Conservation (phyloP, 1,140 invertebrate species). For the Papilio polyxenes region DNA sequence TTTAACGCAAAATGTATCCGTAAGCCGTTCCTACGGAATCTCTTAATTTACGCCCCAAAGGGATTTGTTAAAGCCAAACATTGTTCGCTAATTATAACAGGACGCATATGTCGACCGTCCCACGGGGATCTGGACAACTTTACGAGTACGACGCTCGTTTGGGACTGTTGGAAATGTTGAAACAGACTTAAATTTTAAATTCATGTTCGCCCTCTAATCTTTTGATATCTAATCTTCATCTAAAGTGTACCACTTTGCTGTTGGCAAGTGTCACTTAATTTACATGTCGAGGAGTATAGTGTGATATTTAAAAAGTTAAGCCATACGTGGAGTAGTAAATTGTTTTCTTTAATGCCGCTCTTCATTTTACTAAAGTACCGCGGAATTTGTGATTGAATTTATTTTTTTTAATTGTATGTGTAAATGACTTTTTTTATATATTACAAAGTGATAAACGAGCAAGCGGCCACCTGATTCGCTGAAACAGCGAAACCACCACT, state of each 20-base stretch:
- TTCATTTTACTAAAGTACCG: neutral
- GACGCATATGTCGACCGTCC: conserved; percentile 72
- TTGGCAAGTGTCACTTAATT: conserved; percentile 13
- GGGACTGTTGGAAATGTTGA: conserved; percentile 37
- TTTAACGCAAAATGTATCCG: conserved; percentile 70
- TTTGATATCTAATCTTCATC: conserved; percentile 24
- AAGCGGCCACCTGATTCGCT: too few relatives aligned
- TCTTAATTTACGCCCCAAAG: conserved; percentile 80
- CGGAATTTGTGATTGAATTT: neutral
- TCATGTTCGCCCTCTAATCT: conserved; percentile 19
- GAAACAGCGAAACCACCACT: too few relatives aligned
- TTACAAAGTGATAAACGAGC: too few relatives aligned
- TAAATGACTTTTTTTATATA: too few relatives aligned
- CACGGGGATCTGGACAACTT: conserved; percentile 72
- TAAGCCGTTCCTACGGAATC: conserved; percentile 72
- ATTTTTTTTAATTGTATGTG: too few relatives aligned
- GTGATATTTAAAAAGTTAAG: neutral
- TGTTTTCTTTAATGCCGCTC: neutral
- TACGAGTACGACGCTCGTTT: conserved; percentile 62
- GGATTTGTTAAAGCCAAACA: conserved; percentile 80
- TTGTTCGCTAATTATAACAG: conserved; percentile 80
- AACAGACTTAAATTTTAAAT: conserved; percentile 41
- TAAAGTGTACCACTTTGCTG: neutral
- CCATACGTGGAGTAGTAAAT: neutral
- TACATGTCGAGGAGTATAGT: neutral